Evolutionary conservation across 1,140 invertebrate species (phyloP).

Genomic region (Drosophila mojavensis): DNA sequence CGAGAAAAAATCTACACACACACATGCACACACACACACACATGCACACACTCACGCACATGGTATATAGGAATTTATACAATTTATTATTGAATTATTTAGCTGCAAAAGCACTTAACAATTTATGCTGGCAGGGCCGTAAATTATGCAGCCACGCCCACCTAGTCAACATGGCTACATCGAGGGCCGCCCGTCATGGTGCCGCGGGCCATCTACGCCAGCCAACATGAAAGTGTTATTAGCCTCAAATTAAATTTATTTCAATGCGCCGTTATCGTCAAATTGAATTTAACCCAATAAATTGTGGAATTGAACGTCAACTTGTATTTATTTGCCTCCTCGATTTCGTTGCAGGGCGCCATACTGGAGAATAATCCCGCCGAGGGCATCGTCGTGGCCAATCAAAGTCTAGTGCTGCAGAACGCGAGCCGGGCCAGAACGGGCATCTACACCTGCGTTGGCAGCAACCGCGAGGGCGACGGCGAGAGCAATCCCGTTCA

Average conservation of each 20-base stretch:
- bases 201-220: constrained; percentile 30
- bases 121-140: constrained; percentile 69
- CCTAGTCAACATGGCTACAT: not conserved
- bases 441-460: constrained; percentile 93
- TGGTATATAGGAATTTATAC: constrained; percentile 43
- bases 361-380: constrained; percentile 89
- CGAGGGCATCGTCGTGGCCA: constrained; percentile 92
- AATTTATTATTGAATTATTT: constrained; percentile 80
- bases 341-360: constrained; percentile 85
- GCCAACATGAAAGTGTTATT: constrained; percentile 78
- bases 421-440: constrained; percentile 89
- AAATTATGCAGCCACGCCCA: constrained; percentile 65
- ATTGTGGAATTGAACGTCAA: constrained; percentile 40
- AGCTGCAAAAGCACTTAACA: constrained; percentile 71
- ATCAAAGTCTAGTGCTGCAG: constrained; percentile 94
- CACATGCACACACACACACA: constrained; percentile 7
- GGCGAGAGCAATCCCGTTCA: constrained; percentile 92
- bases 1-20: constrained; percentile 44
- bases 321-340: constrained; percentile 33
- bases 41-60: not conserved
- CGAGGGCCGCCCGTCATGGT: no score
- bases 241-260: constrained; percentile 79
- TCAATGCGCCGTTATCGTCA: constrained; percentile 63
- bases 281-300: constrained; percentile 79
- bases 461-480: constrained; percentile 93